Base-by-base conservation (phyloP, 2,113 vertebrate species). In the Entelurus aequoreus region DNA sequence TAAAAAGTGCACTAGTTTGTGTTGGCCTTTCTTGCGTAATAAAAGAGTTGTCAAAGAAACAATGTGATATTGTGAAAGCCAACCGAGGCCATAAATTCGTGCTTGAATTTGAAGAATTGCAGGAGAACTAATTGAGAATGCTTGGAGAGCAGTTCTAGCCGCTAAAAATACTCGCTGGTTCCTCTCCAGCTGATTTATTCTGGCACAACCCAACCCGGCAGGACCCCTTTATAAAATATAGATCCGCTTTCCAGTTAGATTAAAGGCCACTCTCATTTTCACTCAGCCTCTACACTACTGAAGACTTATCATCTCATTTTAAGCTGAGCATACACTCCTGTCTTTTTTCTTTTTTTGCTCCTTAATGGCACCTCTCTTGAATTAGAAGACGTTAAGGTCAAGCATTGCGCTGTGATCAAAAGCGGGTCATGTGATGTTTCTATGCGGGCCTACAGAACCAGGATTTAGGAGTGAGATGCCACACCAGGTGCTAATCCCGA, bases 151-250 rank as follows among this genome's bases (percentile, higher is more conserved):
- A 69, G 37, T 63, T 74, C 64, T 62, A 9, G 4, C 54, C 37
- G 54, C 54, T 70, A 62, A 42, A 52, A 68, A 60, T 35, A 61
- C 50, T 68, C n/a, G 51, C 49, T 28, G 44, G 55, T 48, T 35
- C 57, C 53, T 66, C 21, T 62, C 48, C 5, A 68, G 50, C 19
- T 56, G 54, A 68, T 63, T 63, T 60, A 74, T 74, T 74, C 60
- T 62, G 19, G 61, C 59, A 70, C 65, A 80, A 73, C 36, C 47
- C 51, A 77, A 36, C 54, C 40, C 48, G 60, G 54, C 60, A 56
- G 68, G 51, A 55, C 46, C 56, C 51, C 46, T 48, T 56, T 62
- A 42, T 10, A 47, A 56, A 59, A 62, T 54, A 62, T 53, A 65
- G 69, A 74, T 61, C 50, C 36, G 16, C 53, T 48, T 12, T 48